Base-by-base conservation (phyloP, 2,113 vertebrate genomes). In the Myiagra hebetior region DNA sequence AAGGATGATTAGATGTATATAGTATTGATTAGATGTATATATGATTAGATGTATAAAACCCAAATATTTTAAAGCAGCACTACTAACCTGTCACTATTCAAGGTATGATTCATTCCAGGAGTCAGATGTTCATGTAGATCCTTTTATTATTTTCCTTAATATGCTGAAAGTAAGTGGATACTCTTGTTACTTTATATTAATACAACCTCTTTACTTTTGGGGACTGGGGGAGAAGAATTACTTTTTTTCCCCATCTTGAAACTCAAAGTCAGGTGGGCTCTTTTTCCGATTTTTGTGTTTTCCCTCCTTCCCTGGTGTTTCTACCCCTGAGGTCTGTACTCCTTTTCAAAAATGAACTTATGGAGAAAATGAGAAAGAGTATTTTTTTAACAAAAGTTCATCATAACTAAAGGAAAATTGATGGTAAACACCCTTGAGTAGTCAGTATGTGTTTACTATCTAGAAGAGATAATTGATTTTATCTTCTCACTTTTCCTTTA, bases 211-310 rank as follows among this genome's bases (percentile, higher is more conserved):
- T 72, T 70, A 55, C 9, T 74, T 85, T 55, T 7, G 33, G 14
- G 31, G 7, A 13, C 13, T 52, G 21, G 9, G 28, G 56, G 23
- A 65, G 21, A 73, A 86, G 17, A 85, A 63, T 0, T 0, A 15
- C 11, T 13, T 4, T 7, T 28, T 27, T 50, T 69, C 30, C n/a
- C 15, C 28, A 15, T 76, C 22, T 52, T 70, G 39, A 70, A 93
- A 52, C 21, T 75, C 27, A 52, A 24, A 39, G 18, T 42, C 35
- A 17, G 22, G 13, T 26, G 6, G 5, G 7, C 0, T 0, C 30
- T 17, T 83, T 49, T 80, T 12, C 41, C 57, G 26, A 6, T 9
- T 82, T 70, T 78, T 78, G 4, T 55, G 7, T 6, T 88, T 88
- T 92, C 17, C 13, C 13, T 73, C 8, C 11, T 85, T 83, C 15